A percentile compares a stretch with the other conserved stretches of the same genome.
phyloP scores from a whole-genome alignment of 2,113 vertebrate genomes.

The Sitta europaea region DNA sequence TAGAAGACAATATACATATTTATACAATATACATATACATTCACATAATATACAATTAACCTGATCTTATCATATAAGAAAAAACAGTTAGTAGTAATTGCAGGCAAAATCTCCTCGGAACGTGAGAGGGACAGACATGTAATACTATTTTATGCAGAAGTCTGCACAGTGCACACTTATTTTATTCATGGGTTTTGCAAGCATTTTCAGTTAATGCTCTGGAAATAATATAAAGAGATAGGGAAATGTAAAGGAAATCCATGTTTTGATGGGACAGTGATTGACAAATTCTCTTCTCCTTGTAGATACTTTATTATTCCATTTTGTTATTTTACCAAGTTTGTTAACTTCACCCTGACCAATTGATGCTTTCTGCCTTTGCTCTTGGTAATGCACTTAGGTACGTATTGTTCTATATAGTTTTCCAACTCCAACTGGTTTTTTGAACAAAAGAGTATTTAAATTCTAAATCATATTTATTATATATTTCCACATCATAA shows the following conservation, averaged over 20 bases:
- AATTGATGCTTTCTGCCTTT: neutral
- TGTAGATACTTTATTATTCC: neutral
- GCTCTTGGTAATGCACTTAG: neutral
- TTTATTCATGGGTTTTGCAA: neutral
- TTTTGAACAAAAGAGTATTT: neutral
- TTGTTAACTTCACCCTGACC: neutral
- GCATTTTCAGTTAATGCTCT: neutral
- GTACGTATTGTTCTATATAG: neutral
- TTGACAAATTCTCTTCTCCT: neutral
- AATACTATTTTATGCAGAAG: neutral
- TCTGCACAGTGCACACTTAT: neutral
- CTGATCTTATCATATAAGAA: neutral
- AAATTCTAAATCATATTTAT: neutral
- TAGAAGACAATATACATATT: neutral
- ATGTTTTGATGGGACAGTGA: neutral
- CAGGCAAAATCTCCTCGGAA: neutral
- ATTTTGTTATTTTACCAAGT: neutral
- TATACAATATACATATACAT: neutral
- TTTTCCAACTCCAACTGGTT: neutral
- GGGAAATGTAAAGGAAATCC: neutral
- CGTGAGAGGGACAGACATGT: neutral
- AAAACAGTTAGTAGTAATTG: neutral
- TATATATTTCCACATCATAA: neutral
- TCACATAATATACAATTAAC: neutral
- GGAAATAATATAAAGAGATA: neutral